phyloP scores from a whole-genome alignment of 2,888 invertebrate genomes.

The Mesopsocus fuscifrons region DNA sequence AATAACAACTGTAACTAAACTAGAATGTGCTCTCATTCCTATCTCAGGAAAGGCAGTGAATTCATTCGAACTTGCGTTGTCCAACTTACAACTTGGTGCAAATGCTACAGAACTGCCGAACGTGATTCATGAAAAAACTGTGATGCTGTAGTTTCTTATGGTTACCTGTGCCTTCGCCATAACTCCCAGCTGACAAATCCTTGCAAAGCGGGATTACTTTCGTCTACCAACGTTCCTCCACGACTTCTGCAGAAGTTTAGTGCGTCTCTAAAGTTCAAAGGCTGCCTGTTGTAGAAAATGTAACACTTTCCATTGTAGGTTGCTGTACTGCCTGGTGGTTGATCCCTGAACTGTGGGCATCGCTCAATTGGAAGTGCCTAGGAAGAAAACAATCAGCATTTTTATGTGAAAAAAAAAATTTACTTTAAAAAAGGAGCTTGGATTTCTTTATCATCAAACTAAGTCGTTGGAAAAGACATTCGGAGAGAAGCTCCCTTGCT shows the following conservation, averaged over 20 bases:
- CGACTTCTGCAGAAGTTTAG: slow-evolving; percentile 58
- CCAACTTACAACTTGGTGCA: too few species aligned
- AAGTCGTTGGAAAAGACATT: too few species aligned
- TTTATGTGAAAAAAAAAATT: slow-evolving; percentile 5
- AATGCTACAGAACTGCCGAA: too few species aligned
- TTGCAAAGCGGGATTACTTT: slow-evolving; percentile 83
- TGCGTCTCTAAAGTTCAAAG: slow-evolving; percentile 59
- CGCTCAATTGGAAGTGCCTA: slow-evolving; percentile 76
- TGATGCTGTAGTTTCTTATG: too few species aligned
- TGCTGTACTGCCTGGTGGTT: slow-evolving; percentile 80
- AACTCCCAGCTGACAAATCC: slow-evolving; percentile 91
- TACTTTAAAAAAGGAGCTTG: too few species aligned
- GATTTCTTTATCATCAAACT: too few species aligned
- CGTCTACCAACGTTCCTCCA: slow-evolving; percentile 72
- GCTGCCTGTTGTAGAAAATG: slow-evolving; percentile 79
- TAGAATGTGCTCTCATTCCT: too few species aligned
- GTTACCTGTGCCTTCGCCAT: slow-evolving; percentile 67
- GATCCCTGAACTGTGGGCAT: slow-evolving; percentile 81
- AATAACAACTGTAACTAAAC: too few species aligned
- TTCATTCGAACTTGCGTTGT: too few species aligned
- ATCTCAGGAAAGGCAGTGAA: too few species aligned
- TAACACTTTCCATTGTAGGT: slow-evolving; percentile 92
- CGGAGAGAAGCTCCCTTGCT: too few species aligned
- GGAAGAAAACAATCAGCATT: slow-evolving; percentile 10
- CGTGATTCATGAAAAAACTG: too few species aligned